Percentiles rank a stretch among this genome's conserved stretches.
phyloP scores from a whole-genome alignment of 30 jellyfish, hydroid and myxozoan genomes.

The Turritopsis dohrnii region DNA sequence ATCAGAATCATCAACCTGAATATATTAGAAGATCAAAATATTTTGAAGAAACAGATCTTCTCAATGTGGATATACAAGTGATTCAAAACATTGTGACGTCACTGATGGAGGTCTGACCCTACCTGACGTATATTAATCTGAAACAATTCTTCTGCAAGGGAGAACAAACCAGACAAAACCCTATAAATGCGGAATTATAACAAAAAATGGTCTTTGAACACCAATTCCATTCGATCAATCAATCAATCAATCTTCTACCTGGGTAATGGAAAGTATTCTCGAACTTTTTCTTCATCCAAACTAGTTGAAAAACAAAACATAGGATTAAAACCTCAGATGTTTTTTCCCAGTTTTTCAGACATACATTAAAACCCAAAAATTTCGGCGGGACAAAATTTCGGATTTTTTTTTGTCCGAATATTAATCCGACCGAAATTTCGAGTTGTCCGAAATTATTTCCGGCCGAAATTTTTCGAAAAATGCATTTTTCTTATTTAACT shows the following conservation, averaged over 20 bases:
- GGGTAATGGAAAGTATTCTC: conserved; percentile 69
- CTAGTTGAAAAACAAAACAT: conserved; percentile 20
- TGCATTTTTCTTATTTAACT: too few species aligned
- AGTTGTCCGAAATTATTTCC: too few species aligned
- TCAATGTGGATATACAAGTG: conserved; percentile 4
- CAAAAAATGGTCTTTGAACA: not conserved
- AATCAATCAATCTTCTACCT: conserved; percentile 21
- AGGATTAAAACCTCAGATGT: not conserved
- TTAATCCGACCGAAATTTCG: too few species aligned
- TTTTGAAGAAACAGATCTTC: conserved; percentile 6
- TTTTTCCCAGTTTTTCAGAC: too few species aligned
- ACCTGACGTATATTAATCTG: conserved; percentile 47
- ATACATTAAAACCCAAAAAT: too few species aligned
- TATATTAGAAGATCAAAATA: not conserved
- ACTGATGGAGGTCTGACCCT: not conserved
- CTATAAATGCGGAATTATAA: conserved; percentile 14
- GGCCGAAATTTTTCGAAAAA: too few species aligned
- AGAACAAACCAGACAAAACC: conserved; percentile 65
- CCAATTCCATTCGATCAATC: not conserved
- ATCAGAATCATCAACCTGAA: conserved; percentile 42
- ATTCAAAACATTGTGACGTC: conserved; percentile 2
- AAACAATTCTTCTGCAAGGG: conserved; percentile 53
- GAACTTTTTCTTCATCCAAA: conserved; percentile 57
- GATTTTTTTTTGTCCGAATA: too few species aligned
- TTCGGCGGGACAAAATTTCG: too few species aligned